Base-by-base conservation (phyloP, 53 echinoderm and acorn worm species). In the Apostichopus leukothele region DNA sequence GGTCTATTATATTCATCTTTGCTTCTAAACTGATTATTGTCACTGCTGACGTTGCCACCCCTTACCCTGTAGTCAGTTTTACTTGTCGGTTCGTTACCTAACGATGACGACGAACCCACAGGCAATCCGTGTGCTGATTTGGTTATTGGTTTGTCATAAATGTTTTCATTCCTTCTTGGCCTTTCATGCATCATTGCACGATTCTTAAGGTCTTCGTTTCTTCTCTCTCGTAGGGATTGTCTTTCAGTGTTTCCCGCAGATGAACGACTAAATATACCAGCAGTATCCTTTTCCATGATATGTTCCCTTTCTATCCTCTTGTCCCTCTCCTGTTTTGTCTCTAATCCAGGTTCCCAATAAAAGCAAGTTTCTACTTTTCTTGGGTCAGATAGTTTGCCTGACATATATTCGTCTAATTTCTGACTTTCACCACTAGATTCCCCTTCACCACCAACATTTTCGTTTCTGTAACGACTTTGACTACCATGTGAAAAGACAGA, bases 301-400 rank as follows among this genome's bases (percentile, higher is more conserved):
- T 87, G 52, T 66, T 92, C 89, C 27, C 92, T 59, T 68, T 89
- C 75, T 53, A 52, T 50, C 80, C 79, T 92, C 90, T 80, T 79
- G n/a, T 88, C 90, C 54, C 87, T 74, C 67, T 92, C 92, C 7
- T 20, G 88, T 74, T 75, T 60, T 1, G 87, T 74, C 60, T 90
- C 92, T 14, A 79, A 86, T 23, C 52, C 83, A 20, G 92, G 92
- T 54, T 92, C 92, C 92, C 92, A 90, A 60, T 92, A 92, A 54
- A 92, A 92, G 61, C 92, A 92, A 4, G 92, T 92, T 83, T 92
- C 92, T 52, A 87, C 54, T 39, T 39, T 39, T 66, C 61, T 85
- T 9, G 67, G 26, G 21, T 87, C 73, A 5, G 75, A 16, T 50
- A 5, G 18, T 50, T 76, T 52, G 77, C 11, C 13, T 51, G 39